phyloP scores from a whole-genome alignment of 2,888 invertebrate genomes.

The Chrysina gloriosa region DNA sequence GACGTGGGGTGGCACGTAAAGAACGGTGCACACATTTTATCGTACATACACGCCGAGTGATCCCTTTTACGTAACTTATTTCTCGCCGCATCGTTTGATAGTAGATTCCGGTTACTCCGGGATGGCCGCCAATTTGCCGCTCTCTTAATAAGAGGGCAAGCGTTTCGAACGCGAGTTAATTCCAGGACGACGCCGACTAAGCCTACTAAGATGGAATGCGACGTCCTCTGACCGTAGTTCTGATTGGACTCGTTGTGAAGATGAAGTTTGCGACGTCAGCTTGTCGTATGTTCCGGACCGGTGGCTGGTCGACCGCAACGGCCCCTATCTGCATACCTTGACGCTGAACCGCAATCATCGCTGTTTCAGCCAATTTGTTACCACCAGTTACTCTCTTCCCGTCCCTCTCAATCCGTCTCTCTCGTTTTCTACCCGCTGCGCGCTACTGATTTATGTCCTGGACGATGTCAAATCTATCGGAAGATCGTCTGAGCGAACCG shows the following conservation, averaged over 20 bases:
- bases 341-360: constrained; percentile 23
- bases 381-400: neutral
- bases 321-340: constrained; percentile 13
- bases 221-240: neutral
- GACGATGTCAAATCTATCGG: constrained; percentile 10
- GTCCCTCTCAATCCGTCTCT: too few species aligned
- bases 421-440: neutral
- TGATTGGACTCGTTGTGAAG: constrained; percentile 30
- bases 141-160: constrained; percentile 2
- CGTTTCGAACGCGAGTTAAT: neutral
- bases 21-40: neutral
- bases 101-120: constrained; percentile 5
- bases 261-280: constrained; percentile 24
- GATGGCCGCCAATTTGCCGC: constrained; percentile 9
- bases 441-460: neutral
- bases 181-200: neutral
- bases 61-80: constrained; percentile 29
- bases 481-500: constrained; percentile 2
- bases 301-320: neutral
- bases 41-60: neutral
- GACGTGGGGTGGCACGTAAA: neutral
- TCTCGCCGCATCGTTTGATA: constrained; percentile 2
- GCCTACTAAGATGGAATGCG: neutral
- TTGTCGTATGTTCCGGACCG: neutral
- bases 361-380: constrained; percentile 26